Percentiles rank a stretch among this genome's conserved stretches.
Evolutionary conservation across 2,797 vertebrate species (phyloP).

Genomic region (Epinephelus malabaricus): DNA sequence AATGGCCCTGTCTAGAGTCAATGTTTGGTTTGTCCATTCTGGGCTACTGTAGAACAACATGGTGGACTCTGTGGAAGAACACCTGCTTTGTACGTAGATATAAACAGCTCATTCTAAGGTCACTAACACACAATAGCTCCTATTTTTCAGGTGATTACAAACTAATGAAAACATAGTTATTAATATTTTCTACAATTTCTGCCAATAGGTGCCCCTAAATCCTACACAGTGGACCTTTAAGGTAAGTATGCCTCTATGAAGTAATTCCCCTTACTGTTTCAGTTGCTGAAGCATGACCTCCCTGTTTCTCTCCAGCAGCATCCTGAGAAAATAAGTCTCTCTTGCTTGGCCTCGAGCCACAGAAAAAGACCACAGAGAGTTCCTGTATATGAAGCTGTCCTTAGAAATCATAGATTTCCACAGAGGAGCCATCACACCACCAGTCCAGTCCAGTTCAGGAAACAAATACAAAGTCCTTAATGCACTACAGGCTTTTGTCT

Average conservation of each 20-base stretch:
- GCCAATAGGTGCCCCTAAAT: no score
- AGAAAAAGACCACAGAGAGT: conserved; percentile 75
- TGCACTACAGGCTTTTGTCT: neutral
- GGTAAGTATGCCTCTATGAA: neutral
- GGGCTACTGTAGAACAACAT: no score
- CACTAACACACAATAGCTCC: no score
- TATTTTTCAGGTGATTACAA: no score
- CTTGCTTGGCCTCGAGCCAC: conserved; percentile 39
- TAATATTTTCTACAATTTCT: no score
- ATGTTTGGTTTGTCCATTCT: no score
- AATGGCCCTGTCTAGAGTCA: no score
- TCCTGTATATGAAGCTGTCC: conserved; percentile 67
- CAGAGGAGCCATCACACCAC: conserved; percentile 68
- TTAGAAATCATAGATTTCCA: conserved; percentile 75
- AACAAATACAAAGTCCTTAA: neutral
- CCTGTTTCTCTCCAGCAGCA: conserved; percentile 64
- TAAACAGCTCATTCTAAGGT: no score
- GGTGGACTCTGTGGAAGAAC: no score
- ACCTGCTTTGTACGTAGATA: no score
- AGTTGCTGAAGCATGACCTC: conserved; percentile 55
- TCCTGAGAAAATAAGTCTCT: conserved; percentile 50
- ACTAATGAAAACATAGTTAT: no score
- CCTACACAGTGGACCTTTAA: neutral
- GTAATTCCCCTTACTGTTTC: conserved; percentile 62
- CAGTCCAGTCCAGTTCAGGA: neutral